These are phyloP conservation scores for Mesorhabditis belari DNA, from an alignment of 2,888 invertebrate species.

Conservation along the genomic window DNA sequence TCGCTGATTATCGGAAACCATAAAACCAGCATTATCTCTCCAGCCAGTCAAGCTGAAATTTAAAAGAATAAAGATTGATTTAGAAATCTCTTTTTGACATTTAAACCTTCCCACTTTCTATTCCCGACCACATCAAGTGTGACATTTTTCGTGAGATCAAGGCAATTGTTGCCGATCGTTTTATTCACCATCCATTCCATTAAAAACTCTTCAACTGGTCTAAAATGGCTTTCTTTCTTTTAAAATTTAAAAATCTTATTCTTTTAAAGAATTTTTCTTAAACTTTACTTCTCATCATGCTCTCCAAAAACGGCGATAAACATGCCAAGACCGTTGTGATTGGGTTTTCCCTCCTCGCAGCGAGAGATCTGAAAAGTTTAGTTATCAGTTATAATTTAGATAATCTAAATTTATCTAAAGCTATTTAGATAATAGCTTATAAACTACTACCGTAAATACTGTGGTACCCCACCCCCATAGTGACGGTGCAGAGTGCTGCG, in stretches of 20 bases:
- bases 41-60: conserved; percentile 19
- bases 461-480: no score
- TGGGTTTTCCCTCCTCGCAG: conserved; percentile 2
- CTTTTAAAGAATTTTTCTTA: neutral
- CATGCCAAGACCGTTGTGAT: conserved; percentile 23
- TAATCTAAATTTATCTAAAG: no score
- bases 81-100: conserved; percentile 1
- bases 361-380: conserved; percentile 8
- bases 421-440: no score
- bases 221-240: conserved; percentile 1
- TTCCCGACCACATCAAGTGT: conserved; percentile 40
- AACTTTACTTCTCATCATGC: conserved; percentile 17
- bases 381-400: no score
- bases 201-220: conserved; percentile 5
- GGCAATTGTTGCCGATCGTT: conserved; percentile 27
- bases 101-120: conserved; percentile 10
- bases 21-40: conserved; percentile 45
- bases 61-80: neutral
- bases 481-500: no score
- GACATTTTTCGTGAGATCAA: conserved; percentile 37
- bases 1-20: conserved; percentile 38
- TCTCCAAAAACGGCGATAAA: conserved; percentile 31
- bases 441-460: no score
- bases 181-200: conserved; percentile 15
- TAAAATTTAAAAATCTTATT: neutral